A percentile compares a stretch with the other conserved stretches of the same genome.
phyloP scores from a whole-genome alignment of 1,140 invertebrate genomes.

The Eriocheir sinensis region DNA sequence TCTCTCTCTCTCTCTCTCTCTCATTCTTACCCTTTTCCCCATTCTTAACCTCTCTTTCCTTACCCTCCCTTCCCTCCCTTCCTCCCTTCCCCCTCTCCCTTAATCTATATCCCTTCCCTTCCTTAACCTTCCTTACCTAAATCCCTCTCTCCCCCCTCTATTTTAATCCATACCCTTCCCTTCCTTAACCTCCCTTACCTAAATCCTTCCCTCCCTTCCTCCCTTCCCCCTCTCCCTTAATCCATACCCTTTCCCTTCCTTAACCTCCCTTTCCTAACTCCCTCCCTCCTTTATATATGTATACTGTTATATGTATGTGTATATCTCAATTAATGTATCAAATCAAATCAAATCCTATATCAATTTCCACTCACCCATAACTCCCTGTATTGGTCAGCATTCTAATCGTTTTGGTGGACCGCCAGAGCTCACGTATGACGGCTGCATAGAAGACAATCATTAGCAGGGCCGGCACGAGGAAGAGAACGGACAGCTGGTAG shows the following conservation, averaged over 20 bases:
- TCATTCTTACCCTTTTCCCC: too few species aligned
- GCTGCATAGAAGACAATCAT: constrained; percentile 84
- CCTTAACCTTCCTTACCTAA: not conserved
- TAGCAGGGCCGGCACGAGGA: constrained; percentile 82
- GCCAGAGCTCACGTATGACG: constrained; percentile 85
- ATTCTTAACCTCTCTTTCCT: too few species aligned
- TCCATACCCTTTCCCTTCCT: too few species aligned
- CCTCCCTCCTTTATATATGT: too few species aligned
- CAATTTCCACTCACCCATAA: not conserved
- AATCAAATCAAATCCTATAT: too few species aligned
- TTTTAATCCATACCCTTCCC: too few species aligned
- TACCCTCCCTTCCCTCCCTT: constrained; percentile 1
- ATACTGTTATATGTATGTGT: too few species aligned
- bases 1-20: too few species aligned
- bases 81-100: not conserved
- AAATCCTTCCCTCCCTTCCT: not conserved
- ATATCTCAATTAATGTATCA: too few species aligned
- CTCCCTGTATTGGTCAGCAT: constrained; percentile 81
- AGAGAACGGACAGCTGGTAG: constrained; percentile 84
- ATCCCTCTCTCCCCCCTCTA: constrained; percentile 49
- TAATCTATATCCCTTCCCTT: not conserved
- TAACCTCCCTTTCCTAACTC: too few species aligned
- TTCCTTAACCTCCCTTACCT: too few species aligned
- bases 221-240: not conserved
- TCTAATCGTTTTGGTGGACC: constrained; percentile 83